Conservation (phyloP, 2,797 vertebrate species). For the Pseudochirops corinnae region DNA sequence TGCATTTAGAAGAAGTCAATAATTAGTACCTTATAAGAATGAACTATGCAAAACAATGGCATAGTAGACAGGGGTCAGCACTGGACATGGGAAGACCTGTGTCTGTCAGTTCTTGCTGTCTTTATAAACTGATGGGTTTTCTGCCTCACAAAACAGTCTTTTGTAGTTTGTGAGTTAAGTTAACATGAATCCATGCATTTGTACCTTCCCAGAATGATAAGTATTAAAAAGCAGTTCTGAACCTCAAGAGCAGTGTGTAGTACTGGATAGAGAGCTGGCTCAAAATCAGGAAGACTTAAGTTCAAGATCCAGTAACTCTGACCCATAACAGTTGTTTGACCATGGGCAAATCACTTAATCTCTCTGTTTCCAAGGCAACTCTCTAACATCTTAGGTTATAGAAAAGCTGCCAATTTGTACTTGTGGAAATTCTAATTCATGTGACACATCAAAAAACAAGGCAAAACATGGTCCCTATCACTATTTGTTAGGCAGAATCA, state of each 20-base stretch:
- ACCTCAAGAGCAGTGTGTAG: no score
- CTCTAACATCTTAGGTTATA: neutral
- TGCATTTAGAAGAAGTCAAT: neutral
- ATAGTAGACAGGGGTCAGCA: neutral
- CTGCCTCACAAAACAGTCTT: no score
- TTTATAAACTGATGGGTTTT: no score
- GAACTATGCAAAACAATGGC: neutral
- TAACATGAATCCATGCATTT: no score
- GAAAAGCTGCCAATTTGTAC: neutral
- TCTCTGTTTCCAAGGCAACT: neutral
- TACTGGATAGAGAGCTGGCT: no score
- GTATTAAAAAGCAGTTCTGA: no score
- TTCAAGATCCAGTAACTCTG: no score
- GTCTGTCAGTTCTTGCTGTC: neutral
- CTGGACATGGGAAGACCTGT: neutral
- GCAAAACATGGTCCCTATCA: neutral
- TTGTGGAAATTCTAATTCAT: neutral
- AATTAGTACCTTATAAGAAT: neutral
- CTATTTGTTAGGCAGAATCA: neutral
- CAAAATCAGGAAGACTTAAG: no score
- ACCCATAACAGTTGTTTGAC: neutral
- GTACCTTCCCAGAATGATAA: no score
- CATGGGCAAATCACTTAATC: neutral
- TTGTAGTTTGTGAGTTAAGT: no score
- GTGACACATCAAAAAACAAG: neutral